A percentile compares a stretch with the other conserved stretches of the same genome.
phyloP scores from a whole-genome alignment of 2,113 vertebrate species.

The Cygnus atratus region DNA sequence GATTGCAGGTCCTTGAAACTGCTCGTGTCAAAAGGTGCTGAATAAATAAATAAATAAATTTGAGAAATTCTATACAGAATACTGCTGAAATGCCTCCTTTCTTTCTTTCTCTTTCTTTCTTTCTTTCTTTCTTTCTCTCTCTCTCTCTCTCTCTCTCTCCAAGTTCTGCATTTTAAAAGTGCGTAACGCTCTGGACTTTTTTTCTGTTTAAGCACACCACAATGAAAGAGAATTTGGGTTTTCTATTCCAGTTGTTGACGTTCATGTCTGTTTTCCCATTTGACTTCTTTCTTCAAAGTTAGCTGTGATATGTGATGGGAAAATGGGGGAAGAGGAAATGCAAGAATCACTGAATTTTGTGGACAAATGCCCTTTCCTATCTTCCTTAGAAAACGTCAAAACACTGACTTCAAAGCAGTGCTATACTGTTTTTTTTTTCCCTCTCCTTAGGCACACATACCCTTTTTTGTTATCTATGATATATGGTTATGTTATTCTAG shows the following conservation, averaged over 20 bases:
- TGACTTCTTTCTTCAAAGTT: neutral
- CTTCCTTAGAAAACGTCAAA: neutral
- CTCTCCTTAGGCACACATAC: neutral
- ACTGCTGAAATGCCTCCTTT: neutral
- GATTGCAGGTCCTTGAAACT: neutral
- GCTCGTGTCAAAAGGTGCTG: neutral
- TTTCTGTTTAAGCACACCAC: neutral
- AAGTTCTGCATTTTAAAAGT: neutral
- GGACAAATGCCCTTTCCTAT: neutral
- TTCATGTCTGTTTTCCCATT: conserved; percentile 4
- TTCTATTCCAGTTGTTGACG: neutral
- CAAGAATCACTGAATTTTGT: neutral
- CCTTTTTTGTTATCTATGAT: neutral
- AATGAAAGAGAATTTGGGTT: neutral
- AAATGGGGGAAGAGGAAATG: neutral
- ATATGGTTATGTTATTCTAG: neutral
- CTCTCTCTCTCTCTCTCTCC: no score
- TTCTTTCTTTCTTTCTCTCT: no score
- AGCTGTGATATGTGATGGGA: neutral
- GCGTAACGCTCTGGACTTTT: neutral
- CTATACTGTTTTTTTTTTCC: neutral
- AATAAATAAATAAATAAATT: neutral
- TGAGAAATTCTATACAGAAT: neutral
- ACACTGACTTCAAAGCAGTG: neutral
- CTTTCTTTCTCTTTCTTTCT: neutral